phyloP scores from a whole-genome alignment of 2,797 vertebrate genomes.

The Sebastiscus tertius region DNA sequence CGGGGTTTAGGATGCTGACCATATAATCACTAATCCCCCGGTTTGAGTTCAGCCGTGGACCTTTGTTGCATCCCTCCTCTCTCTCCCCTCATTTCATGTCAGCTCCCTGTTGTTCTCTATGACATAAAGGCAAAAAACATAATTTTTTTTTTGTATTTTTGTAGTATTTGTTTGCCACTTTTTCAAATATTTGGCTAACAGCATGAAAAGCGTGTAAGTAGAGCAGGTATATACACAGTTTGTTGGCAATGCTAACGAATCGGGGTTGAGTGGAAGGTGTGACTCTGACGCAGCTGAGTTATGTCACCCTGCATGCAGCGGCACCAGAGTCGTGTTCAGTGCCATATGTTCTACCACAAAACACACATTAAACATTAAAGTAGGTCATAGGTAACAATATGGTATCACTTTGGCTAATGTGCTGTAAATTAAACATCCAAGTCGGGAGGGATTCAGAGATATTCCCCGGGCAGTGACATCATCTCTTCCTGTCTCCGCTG shows the following conservation, averaged over 20 bases:
- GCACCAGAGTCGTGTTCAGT: conserved; percentile 27
- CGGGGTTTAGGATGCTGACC: neutral
- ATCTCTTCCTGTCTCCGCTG: conserved; percentile 64
- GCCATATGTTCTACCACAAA: conserved; percentile 50
- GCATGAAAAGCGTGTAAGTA: neutral
- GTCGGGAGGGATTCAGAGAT: conserved; percentile 64
- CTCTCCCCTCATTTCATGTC: neutral
- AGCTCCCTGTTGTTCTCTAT: neutral
- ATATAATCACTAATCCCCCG: neutral
- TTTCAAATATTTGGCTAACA: neutral
- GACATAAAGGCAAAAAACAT: neutral
- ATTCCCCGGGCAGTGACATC: conserved; percentile 75
- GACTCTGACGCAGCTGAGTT: conserved; percentile 11
- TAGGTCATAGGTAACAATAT: conserved; percentile 75
- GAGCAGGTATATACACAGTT: neutral
- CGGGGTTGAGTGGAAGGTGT: conserved; percentile 4
- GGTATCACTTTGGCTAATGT: conserved; percentile 69
- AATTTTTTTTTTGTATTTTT: neutral
- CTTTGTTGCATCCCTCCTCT: neutral
- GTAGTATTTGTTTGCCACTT: neutral
- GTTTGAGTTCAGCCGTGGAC: neutral
- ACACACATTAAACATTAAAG: conserved; percentile 36
- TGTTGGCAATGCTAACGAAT: neutral
- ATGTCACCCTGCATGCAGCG: conserved; percentile 27
- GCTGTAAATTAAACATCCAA: conserved; percentile 73